Evolutionary conservation across 2,113 vertebrate genomes (phyloP).

Genomic region (Orycteropus afer): DNA sequence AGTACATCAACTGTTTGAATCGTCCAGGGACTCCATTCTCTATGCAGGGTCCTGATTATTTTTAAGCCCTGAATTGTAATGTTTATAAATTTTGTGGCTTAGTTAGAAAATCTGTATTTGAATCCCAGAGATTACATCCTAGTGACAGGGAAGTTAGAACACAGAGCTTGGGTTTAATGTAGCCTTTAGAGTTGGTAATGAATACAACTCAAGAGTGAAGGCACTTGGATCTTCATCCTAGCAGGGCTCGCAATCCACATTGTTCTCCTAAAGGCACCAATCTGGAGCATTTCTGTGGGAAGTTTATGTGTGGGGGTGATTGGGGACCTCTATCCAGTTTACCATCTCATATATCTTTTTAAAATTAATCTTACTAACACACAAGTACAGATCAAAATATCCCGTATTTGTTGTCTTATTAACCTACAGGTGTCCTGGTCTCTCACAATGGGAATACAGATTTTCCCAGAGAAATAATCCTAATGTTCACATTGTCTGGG

Average conservation of each 20-base stretch:
- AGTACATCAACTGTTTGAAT: background rate
- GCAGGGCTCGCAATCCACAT: background rate
- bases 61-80: background rate
- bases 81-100: background rate
- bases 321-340: background rate
- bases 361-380: background rate
- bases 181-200: background rate
- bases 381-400: background rate
- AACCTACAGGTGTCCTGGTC: background rate
- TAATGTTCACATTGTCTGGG: background rate
- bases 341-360: background rate
- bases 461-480: background rate
- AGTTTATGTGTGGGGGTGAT: background rate
- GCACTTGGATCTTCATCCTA: background rate
- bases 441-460: background rate
- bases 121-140: background rate
- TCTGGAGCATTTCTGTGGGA: background rate
- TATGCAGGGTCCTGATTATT: background rate
- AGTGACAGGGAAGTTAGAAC: background rate
- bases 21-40: background rate
- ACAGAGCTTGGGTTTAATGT: background rate
- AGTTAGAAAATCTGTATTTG: background rate
- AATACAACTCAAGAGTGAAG: background rate
- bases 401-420: background rate
- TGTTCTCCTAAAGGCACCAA: background rate